Percentiles rank a stretch among this genome's conserved stretches.
phyloP scores from a whole-genome alignment of 2,113 vertebrate genomes.

The Emydocephalus ijimae region DNA sequence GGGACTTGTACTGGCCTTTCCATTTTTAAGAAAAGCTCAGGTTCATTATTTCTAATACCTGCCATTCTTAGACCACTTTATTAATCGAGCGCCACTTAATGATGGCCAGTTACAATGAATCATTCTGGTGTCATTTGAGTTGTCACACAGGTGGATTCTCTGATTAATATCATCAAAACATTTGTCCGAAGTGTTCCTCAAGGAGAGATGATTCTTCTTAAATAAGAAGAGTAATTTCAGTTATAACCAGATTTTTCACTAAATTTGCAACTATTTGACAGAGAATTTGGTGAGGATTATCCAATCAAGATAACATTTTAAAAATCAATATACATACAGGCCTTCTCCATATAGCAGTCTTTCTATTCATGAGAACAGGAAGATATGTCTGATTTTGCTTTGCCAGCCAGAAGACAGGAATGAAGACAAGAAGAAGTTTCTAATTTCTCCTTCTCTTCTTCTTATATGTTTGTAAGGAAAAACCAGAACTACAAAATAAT shows the following conservation, averaged over 20 bases:
- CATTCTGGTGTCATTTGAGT: slow-evolving; percentile 65
- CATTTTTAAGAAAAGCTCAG: slow-evolving; percentile 48
- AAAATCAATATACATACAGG: background rate
- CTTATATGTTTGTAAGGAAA: background rate
- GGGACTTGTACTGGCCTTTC: background rate
- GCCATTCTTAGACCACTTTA: slow-evolving; percentile 47
- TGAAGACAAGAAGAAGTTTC: background rate
- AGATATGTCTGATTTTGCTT: background rate
- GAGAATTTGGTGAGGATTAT: background rate
- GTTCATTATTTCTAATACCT: slow-evolving; percentile 55
- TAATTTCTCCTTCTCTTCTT: background rate
- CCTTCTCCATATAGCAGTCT: background rate
- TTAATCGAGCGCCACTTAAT: slow-evolving; percentile 64
- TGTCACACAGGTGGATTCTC: slow-evolving; percentile 66
- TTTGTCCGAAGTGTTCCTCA: slow-evolving; percentile 54
- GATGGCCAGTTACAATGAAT: slow-evolving; percentile 68
- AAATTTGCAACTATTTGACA: slow-evolving; percentile 23
- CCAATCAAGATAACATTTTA: background rate
- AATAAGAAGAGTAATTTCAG: slow-evolving; percentile 52
- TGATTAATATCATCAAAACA: slow-evolving; percentile 66
- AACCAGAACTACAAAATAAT: background rate
- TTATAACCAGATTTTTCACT: slow-evolving; percentile 41
- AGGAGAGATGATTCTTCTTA: slow-evolving; percentile 49
- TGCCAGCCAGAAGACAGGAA: background rate
- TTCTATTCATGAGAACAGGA: background rate